Conservation (phyloP, 1,140 invertebrate genomes). For the Hycleus cichorii region DNA sequence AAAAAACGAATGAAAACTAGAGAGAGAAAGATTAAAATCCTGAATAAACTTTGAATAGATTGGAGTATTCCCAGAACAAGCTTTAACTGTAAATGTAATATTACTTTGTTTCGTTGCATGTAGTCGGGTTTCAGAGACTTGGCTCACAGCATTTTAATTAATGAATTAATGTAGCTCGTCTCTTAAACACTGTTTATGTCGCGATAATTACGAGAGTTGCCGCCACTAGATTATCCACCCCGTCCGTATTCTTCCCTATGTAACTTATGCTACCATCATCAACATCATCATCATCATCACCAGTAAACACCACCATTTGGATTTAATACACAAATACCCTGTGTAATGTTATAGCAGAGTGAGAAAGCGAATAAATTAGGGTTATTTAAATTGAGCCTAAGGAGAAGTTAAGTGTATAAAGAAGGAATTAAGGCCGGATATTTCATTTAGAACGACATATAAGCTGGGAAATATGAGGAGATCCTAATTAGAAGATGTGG, state of each 20-base stretch:
- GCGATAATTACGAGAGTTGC: slow-evolving; percentile 41
- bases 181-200: slow-evolving; percentile 43
- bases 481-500: slow-evolving; percentile 32
- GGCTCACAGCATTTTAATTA: slow-evolving; percentile 40
- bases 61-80: background rate
- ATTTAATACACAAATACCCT: background rate
- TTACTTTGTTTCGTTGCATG: slow-evolving; percentile 30
- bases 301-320: background rate
- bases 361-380: slow-evolving; percentile 8
- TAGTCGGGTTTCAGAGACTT: slow-evolving; percentile 35
- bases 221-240: slow-evolving; percentile 32
- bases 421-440: slow-evolving; percentile 28
- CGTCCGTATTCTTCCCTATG: background rate
- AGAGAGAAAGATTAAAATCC: background rate
- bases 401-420: slow-evolving; percentile 33
- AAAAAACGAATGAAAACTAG: no score
- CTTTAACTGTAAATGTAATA: slow-evolving; percentile 2
- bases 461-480: slow-evolving; percentile 18
- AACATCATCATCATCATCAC: slow-evolving; percentile 2
- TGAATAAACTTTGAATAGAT: background rate
- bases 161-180: slow-evolving; percentile 43
- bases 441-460: slow-evolving; percentile 17
- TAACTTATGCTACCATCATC: background rate
- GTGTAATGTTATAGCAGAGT: background rate
- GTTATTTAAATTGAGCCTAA: slow-evolving; percentile 25